phyloP scores from a whole-genome alignment of 2,113 vertebrate genomes.

The Silurus meridionalis region DNA sequence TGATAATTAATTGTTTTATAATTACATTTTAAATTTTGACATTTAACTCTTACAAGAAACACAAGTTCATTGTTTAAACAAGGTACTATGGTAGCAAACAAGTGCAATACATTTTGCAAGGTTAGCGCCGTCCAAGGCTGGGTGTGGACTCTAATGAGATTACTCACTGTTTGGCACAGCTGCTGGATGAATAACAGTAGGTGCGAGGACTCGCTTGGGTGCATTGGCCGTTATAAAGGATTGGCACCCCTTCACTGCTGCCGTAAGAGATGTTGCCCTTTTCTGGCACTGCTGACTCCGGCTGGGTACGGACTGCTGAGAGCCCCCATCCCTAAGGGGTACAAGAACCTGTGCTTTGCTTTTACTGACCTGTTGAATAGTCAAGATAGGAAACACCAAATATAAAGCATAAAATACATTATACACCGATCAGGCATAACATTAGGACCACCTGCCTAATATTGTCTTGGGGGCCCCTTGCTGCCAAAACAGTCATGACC shows the following conservation, averaged over 20 bases:
- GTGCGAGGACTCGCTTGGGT: constrained; percentile 43
- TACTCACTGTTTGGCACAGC: constrained; percentile 62
- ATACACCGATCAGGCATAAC: too few species aligned
- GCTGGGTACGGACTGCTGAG: constrained; percentile 28
- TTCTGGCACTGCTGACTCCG: constrained; percentile 61
- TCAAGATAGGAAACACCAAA: background rate
- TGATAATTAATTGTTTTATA: background rate
- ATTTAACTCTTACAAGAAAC: background rate
- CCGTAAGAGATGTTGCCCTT: constrained; percentile 53
- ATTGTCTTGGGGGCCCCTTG: too few species aligned
- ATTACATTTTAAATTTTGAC: too few species aligned
- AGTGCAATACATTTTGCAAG: background rate
- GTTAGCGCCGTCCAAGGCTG: constrained; percentile 30
- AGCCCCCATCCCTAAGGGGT: constrained; percentile 54
- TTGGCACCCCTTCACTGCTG: constrained; percentile 64
- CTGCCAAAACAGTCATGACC: too few species aligned
- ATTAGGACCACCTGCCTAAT: too few species aligned
- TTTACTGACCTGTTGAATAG: constrained; percentile 52
- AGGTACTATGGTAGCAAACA: background rate
- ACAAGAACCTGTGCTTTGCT: constrained; percentile 63
- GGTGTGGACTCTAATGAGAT: constrained; percentile 28
- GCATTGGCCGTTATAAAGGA: constrained; percentile 55
- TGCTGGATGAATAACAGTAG: constrained; percentile 38
- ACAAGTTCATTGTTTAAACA: background rate
- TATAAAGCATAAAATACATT: background rate